Percentiles rank a stretch among this genome's conserved stretches.
These are phyloP conservation scores for Chelonoidis abingdonii DNA, from an alignment of 2,113 vertebrate genomes.

Conservation along the genomic window DNA sequence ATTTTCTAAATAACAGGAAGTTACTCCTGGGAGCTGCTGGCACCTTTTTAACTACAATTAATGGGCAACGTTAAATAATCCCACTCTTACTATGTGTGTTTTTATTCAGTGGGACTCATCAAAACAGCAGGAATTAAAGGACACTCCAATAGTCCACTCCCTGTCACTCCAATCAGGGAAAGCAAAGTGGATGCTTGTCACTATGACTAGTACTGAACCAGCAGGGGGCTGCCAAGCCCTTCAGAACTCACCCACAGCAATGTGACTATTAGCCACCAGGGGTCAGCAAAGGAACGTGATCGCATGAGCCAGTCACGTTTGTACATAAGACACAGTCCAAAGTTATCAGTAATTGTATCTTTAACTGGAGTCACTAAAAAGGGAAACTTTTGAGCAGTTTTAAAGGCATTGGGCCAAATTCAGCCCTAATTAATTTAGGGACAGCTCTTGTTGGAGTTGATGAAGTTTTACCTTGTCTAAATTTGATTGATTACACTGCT, in stretches of 20 bases:
- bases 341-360: neutral
- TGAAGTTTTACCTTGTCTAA: neutral
- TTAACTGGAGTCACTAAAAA: neutral
- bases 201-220: neutral
- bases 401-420: neutral
- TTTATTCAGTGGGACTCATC: neutral
- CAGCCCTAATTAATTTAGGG: neutral
- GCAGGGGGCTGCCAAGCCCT: neutral
- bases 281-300: constrained; percentile 22
- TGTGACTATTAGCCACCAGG: constrained; percentile 8
- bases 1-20: neutral
- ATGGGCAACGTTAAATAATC: neutral
- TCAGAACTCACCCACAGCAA: neutral
- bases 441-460: neutral
- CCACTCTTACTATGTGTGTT: neutral
- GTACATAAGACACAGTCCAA: neutral
- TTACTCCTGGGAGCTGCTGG: neutral
- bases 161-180: neutral
- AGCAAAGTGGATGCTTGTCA: neutral
- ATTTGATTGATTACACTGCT: neutral
- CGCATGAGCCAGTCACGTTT: neutral
- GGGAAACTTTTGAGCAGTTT: neutral
- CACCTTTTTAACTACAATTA: neutral
- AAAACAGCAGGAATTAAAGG: neutral
- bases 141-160: neutral